Conservation (phyloP, 2,113 vertebrate genomes). For the Alexandromys fortis region DNA sequence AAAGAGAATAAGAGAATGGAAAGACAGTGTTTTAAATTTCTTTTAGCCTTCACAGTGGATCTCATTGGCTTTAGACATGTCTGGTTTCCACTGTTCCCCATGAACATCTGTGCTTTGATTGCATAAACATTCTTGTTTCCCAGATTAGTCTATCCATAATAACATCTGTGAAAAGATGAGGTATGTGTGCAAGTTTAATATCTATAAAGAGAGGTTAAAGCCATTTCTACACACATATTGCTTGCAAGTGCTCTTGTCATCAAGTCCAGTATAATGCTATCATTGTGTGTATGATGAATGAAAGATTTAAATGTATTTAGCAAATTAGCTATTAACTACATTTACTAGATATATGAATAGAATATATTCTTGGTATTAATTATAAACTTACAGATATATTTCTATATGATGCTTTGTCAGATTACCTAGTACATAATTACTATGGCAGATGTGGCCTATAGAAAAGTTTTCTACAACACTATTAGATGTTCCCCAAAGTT, state of each 20-base stretch:
- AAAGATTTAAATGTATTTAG: conserved; percentile 44
- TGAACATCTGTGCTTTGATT: conserved; percentile 68
- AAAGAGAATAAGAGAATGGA: conserved; percentile 43
- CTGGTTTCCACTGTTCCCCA: conserved; percentile 28
- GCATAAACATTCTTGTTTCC: conserved; percentile 69
- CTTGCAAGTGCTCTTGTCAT: conserved; percentile 22
- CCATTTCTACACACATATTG: conserved; percentile 4
- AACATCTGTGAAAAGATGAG: conserved; percentile 75
- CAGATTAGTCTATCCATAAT: conserved; percentile 72
- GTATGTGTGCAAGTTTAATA: conserved; percentile 66
- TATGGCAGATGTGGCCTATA: conserved; percentile 51
- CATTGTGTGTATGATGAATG: conserved; percentile 46
- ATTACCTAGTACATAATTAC: conserved; percentile 65
- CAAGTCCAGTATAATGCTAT: neutral
- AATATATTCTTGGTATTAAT: conserved; percentile 55
- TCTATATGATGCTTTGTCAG: conserved; percentile 50
- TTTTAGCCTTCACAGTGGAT: conserved; percentile 47
- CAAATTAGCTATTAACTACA: conserved; percentile 60
- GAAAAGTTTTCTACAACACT: neutral
- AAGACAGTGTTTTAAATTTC: conserved; percentile 22
- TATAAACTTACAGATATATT: conserved; percentile 60
- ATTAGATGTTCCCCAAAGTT: neutral
- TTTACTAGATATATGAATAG: conserved; percentile 11
- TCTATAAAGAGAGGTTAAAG: conserved; percentile 63
- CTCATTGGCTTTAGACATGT: conserved; percentile 40